phyloP scores from a whole-genome alignment of 1,140 invertebrate species.

The Macrotrachela quadricornifera region DNA sequence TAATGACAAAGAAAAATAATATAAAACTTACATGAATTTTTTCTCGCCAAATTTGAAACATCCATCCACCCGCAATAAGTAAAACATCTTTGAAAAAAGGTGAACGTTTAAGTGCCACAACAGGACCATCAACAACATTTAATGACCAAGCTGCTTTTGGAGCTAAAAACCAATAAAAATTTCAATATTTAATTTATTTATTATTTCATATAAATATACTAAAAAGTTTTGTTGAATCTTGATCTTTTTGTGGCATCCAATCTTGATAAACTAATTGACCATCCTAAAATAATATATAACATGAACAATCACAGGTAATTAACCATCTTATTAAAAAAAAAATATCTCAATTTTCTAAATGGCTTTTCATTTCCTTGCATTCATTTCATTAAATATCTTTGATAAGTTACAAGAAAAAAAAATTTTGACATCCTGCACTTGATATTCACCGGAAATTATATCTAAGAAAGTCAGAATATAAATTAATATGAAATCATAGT shows the following conservation, averaged over 20 bases:
- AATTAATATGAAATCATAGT: no score
- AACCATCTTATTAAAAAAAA: no score
- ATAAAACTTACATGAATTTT: constrained; percentile 20
- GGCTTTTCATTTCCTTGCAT: no score
- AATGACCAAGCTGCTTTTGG: constrained; percentile 28
- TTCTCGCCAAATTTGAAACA: constrained; percentile 30
- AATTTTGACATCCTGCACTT: no score
- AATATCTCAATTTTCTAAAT: no score
- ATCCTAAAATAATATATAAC: constrained; percentile 16
- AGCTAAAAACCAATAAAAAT: constrained; percentile 14
- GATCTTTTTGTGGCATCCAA: constrained; percentile 33
- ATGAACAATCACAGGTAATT: background rate
- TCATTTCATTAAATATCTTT: no score
- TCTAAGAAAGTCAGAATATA: no score
- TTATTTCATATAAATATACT: constrained; percentile 16
- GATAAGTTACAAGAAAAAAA: no score
- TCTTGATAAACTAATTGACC: constrained; percentile 30
- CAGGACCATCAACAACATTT: constrained; percentile 27
- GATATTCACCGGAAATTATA: no score
- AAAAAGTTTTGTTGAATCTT: constrained; percentile 28
- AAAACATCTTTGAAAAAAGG: constrained; percentile 32
- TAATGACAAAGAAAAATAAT: background rate
- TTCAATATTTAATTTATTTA: background rate
- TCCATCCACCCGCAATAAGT: constrained; percentile 32
- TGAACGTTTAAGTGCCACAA: constrained; percentile 24